phyloP scores from a whole-genome alignment of 2,113 vertebrate species.

The Antennarius striatus region DNA sequence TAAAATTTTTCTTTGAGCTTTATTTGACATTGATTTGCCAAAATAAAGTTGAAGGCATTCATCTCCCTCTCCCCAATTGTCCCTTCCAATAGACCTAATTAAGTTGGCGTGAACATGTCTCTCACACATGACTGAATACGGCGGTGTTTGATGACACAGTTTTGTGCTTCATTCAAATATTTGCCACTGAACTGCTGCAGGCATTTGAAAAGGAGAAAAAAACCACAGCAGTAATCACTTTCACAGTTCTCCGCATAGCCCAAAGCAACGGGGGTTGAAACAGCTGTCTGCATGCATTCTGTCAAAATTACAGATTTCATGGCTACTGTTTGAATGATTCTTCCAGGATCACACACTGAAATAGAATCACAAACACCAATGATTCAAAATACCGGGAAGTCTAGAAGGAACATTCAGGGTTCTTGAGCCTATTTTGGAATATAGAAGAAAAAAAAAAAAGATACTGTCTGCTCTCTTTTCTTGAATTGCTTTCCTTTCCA shows the following conservation, averaged over 20 bases:
- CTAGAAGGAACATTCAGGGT: too few relatives aligned
- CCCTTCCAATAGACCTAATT: constrained; percentile 68
- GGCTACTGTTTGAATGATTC: constrained; percentile 45
- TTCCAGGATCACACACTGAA: constrained; percentile 15
- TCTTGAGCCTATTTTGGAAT: too few relatives aligned
- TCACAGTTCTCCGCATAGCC: constrained; percentile 54
- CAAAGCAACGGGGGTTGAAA: constrained; percentile 29
- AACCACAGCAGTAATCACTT: constrained; percentile 67
- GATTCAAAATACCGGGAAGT: too few relatives aligned
- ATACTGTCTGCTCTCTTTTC: constrained; percentile 24
- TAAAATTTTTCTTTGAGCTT: constrained; percentile 70
- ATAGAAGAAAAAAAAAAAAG: too few relatives aligned
- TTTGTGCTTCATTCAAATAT: constrained; percentile 59
- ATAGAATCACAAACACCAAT: constrained; percentile 1
- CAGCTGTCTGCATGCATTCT: constrained; percentile 40
- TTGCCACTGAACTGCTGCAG: constrained; percentile 50
- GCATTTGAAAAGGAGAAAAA: constrained; percentile 55
- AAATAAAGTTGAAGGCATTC: constrained; percentile 73
- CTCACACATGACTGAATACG: constrained; percentile 47
- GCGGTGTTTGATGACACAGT: constrained; percentile 63
- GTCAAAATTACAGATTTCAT: constrained; percentile 23
- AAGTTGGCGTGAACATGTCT: constrained; percentile 42
- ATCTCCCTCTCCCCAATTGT: constrained; percentile 62
- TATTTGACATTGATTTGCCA: constrained; percentile 80
- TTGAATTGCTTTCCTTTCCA: constrained; percentile 60